Evolutionary conservation across 35 echinoderm and acorn worm species (phyloP).

Genomic region (Chiridota heheva): DNA sequence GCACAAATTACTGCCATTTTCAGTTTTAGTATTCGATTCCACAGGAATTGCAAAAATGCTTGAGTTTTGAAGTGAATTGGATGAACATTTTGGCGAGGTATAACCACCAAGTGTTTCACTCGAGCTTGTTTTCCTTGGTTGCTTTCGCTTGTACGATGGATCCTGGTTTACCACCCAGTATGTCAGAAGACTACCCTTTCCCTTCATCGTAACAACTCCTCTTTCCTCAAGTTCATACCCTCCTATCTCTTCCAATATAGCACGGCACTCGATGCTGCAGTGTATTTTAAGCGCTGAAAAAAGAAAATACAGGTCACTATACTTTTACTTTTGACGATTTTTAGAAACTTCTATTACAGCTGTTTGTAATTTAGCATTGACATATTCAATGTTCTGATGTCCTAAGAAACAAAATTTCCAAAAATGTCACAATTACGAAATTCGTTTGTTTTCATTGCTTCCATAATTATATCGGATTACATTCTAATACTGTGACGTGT

Average conservation of each 20-base stretch:
- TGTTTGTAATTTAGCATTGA: too few species aligned
- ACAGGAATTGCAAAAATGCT: too few species aligned
- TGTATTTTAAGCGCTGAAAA: constrained; percentile 89
- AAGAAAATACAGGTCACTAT: constrained; percentile 7
- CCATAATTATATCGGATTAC: too few species aligned
- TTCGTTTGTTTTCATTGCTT: too few species aligned
- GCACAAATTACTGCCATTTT: neutral
- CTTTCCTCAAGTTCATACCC: constrained; percentile 75
- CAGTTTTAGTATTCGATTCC: constrained; percentile 11
- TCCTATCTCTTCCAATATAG: constrained; percentile 64
- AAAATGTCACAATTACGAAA: too few species aligned
- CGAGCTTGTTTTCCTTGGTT: constrained; percentile 28
- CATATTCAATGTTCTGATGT: too few species aligned
- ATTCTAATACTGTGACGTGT: too few species aligned
- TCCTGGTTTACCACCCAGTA: constrained; percentile 83
- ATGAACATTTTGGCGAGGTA: neutral
- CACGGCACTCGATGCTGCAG: constrained; percentile 65
- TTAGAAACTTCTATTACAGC: too few species aligned
- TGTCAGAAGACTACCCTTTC: constrained; percentile 82
- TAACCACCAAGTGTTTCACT: constrained; percentile 24
- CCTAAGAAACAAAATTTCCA: too few species aligned
- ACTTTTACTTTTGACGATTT: neutral
- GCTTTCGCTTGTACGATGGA: constrained; percentile 39
- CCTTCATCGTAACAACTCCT: constrained; percentile 88
- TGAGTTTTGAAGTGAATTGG: neutral